Base-by-base conservation (phyloP, 2,888 invertebrate genomes). In the Choreutis nemorana region DNA sequence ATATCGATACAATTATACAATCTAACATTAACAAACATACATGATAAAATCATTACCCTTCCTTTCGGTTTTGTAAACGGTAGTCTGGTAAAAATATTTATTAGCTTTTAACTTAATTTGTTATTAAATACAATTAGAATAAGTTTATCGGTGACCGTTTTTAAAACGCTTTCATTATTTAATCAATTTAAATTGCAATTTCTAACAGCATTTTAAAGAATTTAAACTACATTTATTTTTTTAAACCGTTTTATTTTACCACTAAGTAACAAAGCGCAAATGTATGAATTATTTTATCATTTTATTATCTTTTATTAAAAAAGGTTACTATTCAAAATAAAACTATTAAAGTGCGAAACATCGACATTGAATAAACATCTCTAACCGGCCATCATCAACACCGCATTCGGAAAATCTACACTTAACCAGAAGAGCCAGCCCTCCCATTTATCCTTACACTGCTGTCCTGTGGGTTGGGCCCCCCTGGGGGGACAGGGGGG, bases 391-490 rank as follows among this genome's bases (percentile, higher is more conserved):
- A 65, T 77, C 78, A 78, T 78, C 78, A 78, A 78, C 78, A 78
- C 78, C 78, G 78, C 78, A 78, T 78, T 78, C 72, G 75, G 77
- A 77, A 78, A 78, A 78, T 78, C 77, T 77, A 78, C 78, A 78
- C 78, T 78, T 77, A 78, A 75, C 78, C 78, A 77, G 75, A 67
- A 72, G 73, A 73, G 70, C 72, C 77, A 72, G 75, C 78, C 77
- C 78, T 75, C 75, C 77, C 78, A 78, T 78, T 78, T 77, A 78
- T 78, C 78, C 78, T 72, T 75, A 75, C 73, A 72, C 73, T 73
- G 64, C 59, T 71, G 73, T 71, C 65, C 66, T 65, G 68, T 58
- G 45, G 51, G 49, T 29, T 31, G 23, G 30, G 34, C 42, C 41
- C 44, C 41, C 30, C 14, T 29, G 32, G 32, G 32, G 36, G 51